These are phyloP conservation scores for Eurosta solidaginis DNA, from an alignment of 1,140 invertebrate genomes.

Conservation along the genomic window DNA sequence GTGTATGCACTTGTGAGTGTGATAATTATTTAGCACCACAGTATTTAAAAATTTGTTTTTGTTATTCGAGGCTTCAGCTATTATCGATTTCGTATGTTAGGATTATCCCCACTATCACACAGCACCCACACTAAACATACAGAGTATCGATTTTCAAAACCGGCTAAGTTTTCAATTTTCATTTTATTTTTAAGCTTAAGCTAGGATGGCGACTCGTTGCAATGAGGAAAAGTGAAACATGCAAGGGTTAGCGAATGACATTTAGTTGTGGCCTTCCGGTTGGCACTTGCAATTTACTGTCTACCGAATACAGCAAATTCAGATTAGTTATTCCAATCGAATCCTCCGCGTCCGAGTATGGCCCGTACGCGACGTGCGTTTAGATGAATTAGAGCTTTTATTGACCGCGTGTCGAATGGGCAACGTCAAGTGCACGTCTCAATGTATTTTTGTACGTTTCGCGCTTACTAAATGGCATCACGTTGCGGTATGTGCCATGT, in stretches of 20 bases:
- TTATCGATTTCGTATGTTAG: no score
- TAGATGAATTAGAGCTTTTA: slow-evolving; percentile 45
- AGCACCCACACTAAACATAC: not conserved
- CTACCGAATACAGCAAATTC: slow-evolving; percentile 8
- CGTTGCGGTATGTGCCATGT: not conserved
- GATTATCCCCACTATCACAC: not conserved
- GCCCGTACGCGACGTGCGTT: slow-evolving; percentile 38
- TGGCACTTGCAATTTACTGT: slow-evolving; percentile 2
- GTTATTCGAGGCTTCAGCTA: no score
- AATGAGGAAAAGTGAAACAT: not conserved
- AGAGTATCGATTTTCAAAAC: not conserved
- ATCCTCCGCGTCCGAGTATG: slow-evolving; percentile 2
- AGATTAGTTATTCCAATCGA: slow-evolving; percentile 43
- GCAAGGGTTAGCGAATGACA: not conserved
- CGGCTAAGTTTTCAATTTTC: not conserved
- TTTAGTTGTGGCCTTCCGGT: slow-evolving; percentile 12
- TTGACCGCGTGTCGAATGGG: slow-evolving; percentile 15
- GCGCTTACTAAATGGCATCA: slow-evolving; percentile 12
- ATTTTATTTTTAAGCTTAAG: not conserved
- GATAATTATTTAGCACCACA: no score
- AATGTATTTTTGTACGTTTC: slow-evolving; percentile 9
- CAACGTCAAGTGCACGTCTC: not conserved
- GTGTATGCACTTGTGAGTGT: no score
- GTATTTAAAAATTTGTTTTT: no score
- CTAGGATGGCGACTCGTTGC: not conserved